Percentiles rank a stretch among this genome's conserved stretches.
These are phyloP conservation scores for Campoletis raptor DNA, from an alignment of 2,888 invertebrate species.

Conservation along the genomic window DNA sequence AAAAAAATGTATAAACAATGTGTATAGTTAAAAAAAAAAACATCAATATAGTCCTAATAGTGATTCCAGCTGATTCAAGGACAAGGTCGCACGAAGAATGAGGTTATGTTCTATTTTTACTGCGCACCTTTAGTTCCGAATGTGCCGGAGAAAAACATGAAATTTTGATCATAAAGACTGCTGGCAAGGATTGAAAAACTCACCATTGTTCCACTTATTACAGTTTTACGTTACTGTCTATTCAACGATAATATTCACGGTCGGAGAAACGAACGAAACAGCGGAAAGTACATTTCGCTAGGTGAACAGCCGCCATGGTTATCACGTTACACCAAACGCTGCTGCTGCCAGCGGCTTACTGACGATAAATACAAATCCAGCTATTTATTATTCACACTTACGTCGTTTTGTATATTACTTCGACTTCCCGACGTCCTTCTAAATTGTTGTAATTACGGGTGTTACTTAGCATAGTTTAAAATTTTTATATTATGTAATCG, in stretches of 20 bases:
- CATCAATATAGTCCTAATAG: constrained; percentile 50
- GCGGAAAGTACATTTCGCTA: constrained; percentile 77
- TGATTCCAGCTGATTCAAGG: constrained; percentile 65
- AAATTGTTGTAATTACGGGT: background rate
- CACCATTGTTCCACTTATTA: constrained; percentile 75
- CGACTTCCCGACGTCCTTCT: background rate
- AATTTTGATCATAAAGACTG: constrained; percentile 19
- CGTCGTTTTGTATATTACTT: background rate
- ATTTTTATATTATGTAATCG: background rate
- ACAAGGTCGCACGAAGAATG: constrained; percentile 63
- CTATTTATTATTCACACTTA: background rate
- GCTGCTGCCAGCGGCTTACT: constrained; percentile 37
- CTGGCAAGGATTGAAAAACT: constrained; percentile 39
- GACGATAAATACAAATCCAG: background rate
- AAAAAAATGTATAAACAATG: background rate
- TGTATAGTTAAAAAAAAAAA: constrained; percentile 32
- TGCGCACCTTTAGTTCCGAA: constrained; percentile 43
- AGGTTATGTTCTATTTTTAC: constrained; percentile 64
- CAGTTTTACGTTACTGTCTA: constrained; percentile 59
- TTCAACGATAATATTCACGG: constrained; percentile 82
- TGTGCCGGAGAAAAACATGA: constrained; percentile 13
- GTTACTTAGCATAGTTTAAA: background rate
- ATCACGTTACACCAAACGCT: constrained; percentile 44
- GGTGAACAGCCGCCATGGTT: constrained; percentile 81
- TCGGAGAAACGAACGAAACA: constrained; percentile 82